A percentile compares a stretch with the other conserved stretches of the same genome.
phyloP scores from a whole-genome alignment of 2,888 invertebrate species.

The Drosophila multiciliata region DNA sequence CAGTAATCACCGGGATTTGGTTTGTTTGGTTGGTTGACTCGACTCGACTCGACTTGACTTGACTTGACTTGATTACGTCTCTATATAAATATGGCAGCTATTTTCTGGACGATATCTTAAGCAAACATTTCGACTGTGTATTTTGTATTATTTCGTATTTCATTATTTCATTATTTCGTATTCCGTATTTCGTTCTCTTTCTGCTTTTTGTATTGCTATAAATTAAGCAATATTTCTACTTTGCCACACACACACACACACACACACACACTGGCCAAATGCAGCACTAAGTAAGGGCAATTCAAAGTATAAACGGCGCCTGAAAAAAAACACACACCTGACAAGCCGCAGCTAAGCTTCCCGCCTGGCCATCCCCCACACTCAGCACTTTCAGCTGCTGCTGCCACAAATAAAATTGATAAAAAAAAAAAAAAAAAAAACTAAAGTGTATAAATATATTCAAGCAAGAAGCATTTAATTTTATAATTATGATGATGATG shows the following conservation, averaged over 20 bases:
- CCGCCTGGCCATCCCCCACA: not conserved
- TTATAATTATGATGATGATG: conserved; percentile 73
- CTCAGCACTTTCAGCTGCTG: conserved; percentile 3
- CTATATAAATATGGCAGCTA: conserved; percentile 81
- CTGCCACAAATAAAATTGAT: conserved; percentile 75
- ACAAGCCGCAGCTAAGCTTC: conserved; percentile 27
- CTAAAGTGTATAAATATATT: conserved; percentile 17
- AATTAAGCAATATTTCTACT: conserved; percentile 71
- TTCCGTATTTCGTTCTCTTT: not conserved
- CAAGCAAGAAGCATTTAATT: conserved; percentile 72
- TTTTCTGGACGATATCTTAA: conserved; percentile 71
- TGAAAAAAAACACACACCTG: conserved; percentile 73
- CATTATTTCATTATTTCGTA: not conserved
- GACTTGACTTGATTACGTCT: conserved; percentile 76
- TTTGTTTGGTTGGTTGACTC: conserved; percentile 46
- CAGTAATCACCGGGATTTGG: conserved; percentile 57
- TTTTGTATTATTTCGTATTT: conserved; percentile 34
- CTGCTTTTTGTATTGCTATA: conserved; percentile 47
- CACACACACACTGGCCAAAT: conserved; percentile 39
- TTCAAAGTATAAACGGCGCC: conserved; percentile 46
- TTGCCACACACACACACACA: conserved; percentile 34
- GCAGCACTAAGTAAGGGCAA: conserved; percentile 35
- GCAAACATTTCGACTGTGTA: conserved; percentile 66
- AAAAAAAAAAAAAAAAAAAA: conserved; percentile 22
- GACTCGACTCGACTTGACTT: conserved; percentile 37